Evolutionary conservation across 2,113 vertebrate species (phyloP).

Genomic region (Pelecanus crispus): DNA sequence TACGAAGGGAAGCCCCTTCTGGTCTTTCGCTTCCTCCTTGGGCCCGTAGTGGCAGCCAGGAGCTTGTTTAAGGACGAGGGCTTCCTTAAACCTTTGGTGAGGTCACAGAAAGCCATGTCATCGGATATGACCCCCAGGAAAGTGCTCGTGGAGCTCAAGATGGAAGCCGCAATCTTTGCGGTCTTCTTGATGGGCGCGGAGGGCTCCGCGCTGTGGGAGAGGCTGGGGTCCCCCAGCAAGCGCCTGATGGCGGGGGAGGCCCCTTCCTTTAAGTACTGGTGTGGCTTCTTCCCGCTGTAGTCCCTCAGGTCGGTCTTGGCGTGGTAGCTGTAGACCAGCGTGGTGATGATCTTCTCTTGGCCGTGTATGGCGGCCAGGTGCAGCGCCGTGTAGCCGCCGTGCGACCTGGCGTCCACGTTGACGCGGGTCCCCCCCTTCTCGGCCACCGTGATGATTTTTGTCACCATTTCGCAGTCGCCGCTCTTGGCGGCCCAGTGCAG

Average conservation of each 20-base stretch:
- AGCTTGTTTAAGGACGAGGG: slow-evolving; percentile 81
- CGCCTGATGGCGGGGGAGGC: slow-evolving; percentile 61
- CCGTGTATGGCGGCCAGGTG: slow-evolving; percentile 89
- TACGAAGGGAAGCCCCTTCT: slow-evolving; percentile 69
- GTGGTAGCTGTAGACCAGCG: slow-evolving; percentile 76
- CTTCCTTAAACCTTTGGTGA: slow-evolving; percentile 77
- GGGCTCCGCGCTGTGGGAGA: background rate
- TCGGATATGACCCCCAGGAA: slow-evolving; percentile 79
- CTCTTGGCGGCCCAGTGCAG: slow-evolving; percentile 93
- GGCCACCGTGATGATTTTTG: slow-evolving; percentile 75
- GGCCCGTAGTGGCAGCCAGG: slow-evolving; percentile 70
- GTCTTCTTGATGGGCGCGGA: slow-evolving; percentile 47
- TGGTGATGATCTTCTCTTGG: slow-evolving; percentile 73
- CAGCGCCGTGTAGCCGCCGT: slow-evolving; percentile 87
- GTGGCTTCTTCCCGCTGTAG: slow-evolving; percentile 86
- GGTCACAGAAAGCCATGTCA: slow-evolving; percentile 76
- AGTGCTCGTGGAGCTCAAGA: slow-evolving; percentile 76
- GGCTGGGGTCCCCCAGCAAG: slow-evolving; percentile 76
- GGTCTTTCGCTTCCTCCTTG: slow-evolving; percentile 80
- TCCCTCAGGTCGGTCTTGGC: slow-evolving; percentile 81
- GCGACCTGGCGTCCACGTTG: slow-evolving; percentile 80
- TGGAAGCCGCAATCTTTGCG: slow-evolving; percentile 74
- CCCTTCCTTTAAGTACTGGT: slow-evolving; percentile 82
- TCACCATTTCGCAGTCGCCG: slow-evolving; percentile 82
- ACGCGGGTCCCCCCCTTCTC: slow-evolving; percentile 54